A percentile compares a stretch with the other conserved stretches of the same genome.
Conservation (phyloP, 2,797 vertebrate genomes). For the Melanotaenia parkinsoni region DNA sequence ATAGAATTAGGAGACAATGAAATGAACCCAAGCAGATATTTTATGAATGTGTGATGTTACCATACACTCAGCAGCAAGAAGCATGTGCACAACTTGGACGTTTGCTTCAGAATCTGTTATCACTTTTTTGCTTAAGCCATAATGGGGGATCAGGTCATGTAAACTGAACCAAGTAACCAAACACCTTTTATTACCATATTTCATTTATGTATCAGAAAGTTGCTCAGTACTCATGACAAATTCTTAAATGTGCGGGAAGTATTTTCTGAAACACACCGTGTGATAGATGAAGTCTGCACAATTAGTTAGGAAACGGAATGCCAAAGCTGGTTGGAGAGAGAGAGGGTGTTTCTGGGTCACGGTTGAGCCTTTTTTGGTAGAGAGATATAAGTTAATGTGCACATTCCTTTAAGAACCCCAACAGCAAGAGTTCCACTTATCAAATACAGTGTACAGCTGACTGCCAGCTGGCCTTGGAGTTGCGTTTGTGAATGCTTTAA, state of each 20-base stretch:
- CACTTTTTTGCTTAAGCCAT: slow-evolving; percentile 15
- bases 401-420: slow-evolving; percentile 1
- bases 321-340: neutral
- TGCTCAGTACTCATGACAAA: neutral
- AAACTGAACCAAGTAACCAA: slow-evolving; percentile 2
- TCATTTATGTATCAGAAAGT: neutral
- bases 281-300: slow-evolving; percentile 4
- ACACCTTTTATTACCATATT: neutral
- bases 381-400: slow-evolving; percentile 8
- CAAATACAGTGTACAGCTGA: slow-evolving; percentile 1
- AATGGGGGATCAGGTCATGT: neutral
- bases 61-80: slow-evolving; percentile 16
- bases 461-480: slow-evolving; percentile 16
- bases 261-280: neutral
- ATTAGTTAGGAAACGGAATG: slow-evolving; percentile 18
- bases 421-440: slow-evolving; percentile 19
- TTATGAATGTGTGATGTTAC: slow-evolving; percentile 13
- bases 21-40: slow-evolving; percentile 34
- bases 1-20: slow-evolving; percentile 13
- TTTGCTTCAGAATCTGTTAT: neutral
- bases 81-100: neutral
- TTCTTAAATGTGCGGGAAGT: neutral
- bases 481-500: slow-evolving; percentile 9
- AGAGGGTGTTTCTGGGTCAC: slow-evolving; percentile 12
- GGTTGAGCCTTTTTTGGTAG: slow-evolving; percentile 7